Percentiles rank a stretch among this genome's conserved stretches.
phyloP scores from a whole-genome alignment of 1,140 invertebrate genomes.

The Nylanderia fulva region DNA sequence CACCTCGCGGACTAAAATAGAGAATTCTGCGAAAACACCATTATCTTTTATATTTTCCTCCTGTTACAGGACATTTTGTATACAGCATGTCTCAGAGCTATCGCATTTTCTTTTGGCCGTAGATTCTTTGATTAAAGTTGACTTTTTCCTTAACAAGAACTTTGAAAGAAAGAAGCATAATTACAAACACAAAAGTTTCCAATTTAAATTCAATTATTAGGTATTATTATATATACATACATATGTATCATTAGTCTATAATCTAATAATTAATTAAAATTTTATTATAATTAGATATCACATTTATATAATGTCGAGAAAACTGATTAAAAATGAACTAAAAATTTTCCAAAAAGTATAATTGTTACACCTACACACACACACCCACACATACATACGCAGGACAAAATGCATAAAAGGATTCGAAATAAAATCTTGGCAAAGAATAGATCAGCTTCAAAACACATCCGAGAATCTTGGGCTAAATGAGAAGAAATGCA shows the following conservation, averaged over 20 bases:
- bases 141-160: conserved; percentile 14
- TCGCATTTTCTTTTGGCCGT: conserved; percentile 26
- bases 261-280: too few species aligned
- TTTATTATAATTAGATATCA: too few species aligned
- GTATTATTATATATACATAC: too few species aligned
- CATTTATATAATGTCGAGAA: neutral
- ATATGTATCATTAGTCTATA: too few species aligned
- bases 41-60: conserved; percentile 46
- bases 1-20: conserved; percentile 1
- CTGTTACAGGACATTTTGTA: conserved; percentile 48
- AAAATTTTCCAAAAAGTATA: conserved; percentile 3
- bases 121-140: conserved; percentile 37
- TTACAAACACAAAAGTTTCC: neutral
- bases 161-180: neutral
- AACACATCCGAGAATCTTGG: neutral
- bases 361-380: neutral
- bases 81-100: conserved; percentile 35
- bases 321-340: neutral
- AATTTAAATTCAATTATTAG: neutral
- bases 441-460: conserved; percentile 15
- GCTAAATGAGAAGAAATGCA: conserved; percentile 27
- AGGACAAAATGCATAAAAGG: too few species aligned
- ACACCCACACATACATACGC: too few species aligned
- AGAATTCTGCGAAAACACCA: neutral
- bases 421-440: neutral